Evolutionary conservation across 2,113 vertebrate genomes (phyloP), one percentile per base, ranked within the genome.

Genomic region (Plestiodon gilberti): DNA sequence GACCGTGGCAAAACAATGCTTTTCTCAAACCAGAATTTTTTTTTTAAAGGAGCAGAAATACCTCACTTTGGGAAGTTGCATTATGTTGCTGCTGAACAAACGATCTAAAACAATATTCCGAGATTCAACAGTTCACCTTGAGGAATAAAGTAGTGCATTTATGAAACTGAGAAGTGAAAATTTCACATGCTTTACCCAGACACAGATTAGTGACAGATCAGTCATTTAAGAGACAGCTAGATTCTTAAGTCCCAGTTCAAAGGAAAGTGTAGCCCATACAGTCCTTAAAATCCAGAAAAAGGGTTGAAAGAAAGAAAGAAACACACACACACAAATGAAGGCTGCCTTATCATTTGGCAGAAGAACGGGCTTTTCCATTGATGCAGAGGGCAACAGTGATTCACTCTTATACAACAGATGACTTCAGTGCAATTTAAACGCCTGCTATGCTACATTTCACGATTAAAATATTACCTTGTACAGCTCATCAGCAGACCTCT

Each of bases 281-380:
- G 55, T 57, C 11, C 55, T 57, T 87, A 92, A n/a, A n/a, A 14
- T 48, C 91, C 38, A 30, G 83, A 84, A 93, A n/a, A 69, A 89
- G 48, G 83, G 80, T 91, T 92, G 92, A 83, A 93, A 93, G 86
- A 90, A 82, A 90, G 4, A 3, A 55, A 88, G 82, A 48, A 8
- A 48, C 17, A 8, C 52, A 55, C 6, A 55, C 52, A 55, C 90
- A 59, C 22, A 64, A 64, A 25, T 64, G 61, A 57, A 79, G 88
- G 43, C 82, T 11, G 52, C 65, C 88, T 14, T 57, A 17, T 57
- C 17, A 57, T 57, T 73, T 67, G 64, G 84, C 55, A 64, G 10
- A 38, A 59, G 52, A 76, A 3, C 6, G 70, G 70, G 20, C 6
- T 1, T n/a, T 38, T 71, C 35, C 69, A 73, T 35, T 43, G 35